Base-by-base conservation (phyloP, 2,888 invertebrate species). In the Rotaria socialis region DNA sequence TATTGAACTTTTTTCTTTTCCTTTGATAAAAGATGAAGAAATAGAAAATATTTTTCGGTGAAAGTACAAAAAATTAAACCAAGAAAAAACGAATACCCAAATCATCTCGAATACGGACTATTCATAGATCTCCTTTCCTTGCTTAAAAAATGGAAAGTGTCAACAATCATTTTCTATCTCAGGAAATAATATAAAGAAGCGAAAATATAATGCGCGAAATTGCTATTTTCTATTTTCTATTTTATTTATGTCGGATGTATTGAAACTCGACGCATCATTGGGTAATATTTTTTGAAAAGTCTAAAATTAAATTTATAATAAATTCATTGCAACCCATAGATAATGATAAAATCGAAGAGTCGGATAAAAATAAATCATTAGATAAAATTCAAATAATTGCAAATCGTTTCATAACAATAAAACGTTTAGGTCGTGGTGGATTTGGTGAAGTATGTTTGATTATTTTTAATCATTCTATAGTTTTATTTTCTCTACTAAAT, bases 401-500 rank as follows among this genome's bases (percentile, higher is more conserved):
- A 14, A 67, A 84, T 84, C 84, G 84, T 84, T 84, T 50, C 50
- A 27, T 11, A 14, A 50, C 52, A n/a, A 84, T 43, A 47, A 84
- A 52, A 50, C 24, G 84, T 14, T 41, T 84, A 84, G 84, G 84
- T 50, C 41, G 47, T 19, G 84, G 84, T 84, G 47, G 50, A 50
- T 84, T 84, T 19, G 84, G 84, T 84, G 84, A 84, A 84, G 84
- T 84, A 41, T 19, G 35, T 67, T 35, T 7, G 7, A 24, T 56
- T 56, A 7, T 24, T 52, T 52, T 11, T 52, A 11, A 52, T 52
- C 3, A 27, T 11, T 10, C 27, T 60, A 27, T 11, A 3, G 4
- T 16, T 14, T 24, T 4, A 67, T 27, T 27, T 16, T 67, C 27
- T 2, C 2, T 41, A 19, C n/a, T 67, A 0, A 35, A 35, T 14